These are phyloP conservation scores for Icerya purchasi DNA, from an alignment of 2,888 invertebrate genomes.

Conservation along the genomic window DNA sequence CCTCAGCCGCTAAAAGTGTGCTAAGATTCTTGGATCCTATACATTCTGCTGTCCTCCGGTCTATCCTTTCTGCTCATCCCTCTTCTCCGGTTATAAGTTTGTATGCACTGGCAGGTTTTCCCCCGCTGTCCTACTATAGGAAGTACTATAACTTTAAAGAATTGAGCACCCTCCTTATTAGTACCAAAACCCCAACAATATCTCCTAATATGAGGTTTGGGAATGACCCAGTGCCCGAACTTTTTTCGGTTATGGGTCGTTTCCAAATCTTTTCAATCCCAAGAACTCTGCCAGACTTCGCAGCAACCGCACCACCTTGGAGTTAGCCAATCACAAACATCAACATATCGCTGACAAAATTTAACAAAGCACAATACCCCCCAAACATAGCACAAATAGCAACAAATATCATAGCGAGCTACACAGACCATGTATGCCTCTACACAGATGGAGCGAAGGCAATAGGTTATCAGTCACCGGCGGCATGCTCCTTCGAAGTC, in stretches of 20 bases:
- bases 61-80: neutral
- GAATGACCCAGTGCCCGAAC: neutral
- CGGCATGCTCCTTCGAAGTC: no score
- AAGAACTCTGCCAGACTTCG: neutral
- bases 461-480: no score
- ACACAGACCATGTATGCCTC: no score
- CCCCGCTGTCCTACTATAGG: neutral
- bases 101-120: neutral
- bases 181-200: neutral
- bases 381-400: no score
- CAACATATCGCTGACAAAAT: no score
- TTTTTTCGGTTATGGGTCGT: neutral
- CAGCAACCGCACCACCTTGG: neutral
- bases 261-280: neutral
- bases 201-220: neutral
- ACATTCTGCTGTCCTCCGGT: neutral
- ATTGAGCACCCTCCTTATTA: neutral
- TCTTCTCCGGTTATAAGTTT: neutral
- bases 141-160: neutral
- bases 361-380: no score
- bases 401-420: no score
- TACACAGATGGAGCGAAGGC: no score
- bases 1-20: neutral
- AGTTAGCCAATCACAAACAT: no score
- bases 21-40: neutral